Evolutionary conservation across 2,797 vertebrate species (phyloP).

Genomic region (Rallus crepitans): DNA sequence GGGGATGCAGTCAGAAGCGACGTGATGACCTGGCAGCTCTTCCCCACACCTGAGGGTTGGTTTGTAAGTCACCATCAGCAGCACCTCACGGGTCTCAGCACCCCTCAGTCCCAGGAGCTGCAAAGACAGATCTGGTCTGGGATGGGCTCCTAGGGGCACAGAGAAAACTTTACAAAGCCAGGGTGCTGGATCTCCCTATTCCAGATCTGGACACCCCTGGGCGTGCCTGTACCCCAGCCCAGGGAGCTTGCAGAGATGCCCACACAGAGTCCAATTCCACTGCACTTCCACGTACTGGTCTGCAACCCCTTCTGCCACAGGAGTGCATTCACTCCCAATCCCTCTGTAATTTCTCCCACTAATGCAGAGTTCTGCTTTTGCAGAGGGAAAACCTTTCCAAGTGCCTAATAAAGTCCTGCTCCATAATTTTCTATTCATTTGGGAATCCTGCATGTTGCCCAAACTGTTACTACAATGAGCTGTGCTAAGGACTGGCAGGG

Average conservation of each 20-base stretch:
- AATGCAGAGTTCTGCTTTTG: constrained; percentile 26
- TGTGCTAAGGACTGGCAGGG: background rate
- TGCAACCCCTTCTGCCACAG: background rate
- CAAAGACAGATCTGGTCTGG: background rate
- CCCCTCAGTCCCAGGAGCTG: background rate
- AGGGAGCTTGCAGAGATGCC: background rate
- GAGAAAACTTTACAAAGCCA: background rate
- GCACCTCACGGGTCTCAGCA: rapidly evolving
- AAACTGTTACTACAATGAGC: background rate
- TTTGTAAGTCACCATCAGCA: background rate
- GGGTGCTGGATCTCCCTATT: background rate
- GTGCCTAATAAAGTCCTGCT: background rate
- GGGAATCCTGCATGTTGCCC: background rate
- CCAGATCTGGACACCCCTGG: background rate
- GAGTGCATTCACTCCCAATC: background rate
- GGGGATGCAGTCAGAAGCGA: background rate
- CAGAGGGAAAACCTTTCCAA: background rate
- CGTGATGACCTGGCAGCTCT: background rate
- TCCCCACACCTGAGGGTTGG: background rate
- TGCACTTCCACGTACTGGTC: background rate
- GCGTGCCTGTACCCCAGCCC: background rate
- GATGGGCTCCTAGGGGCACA: background rate
- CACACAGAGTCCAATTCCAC: background rate
- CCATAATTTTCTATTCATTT: background rate
- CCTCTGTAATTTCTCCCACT: constrained; percentile 58